phyloP scores from a whole-genome alignment of 2,888 invertebrate species.

The Drosophila ustulata region DNA sequence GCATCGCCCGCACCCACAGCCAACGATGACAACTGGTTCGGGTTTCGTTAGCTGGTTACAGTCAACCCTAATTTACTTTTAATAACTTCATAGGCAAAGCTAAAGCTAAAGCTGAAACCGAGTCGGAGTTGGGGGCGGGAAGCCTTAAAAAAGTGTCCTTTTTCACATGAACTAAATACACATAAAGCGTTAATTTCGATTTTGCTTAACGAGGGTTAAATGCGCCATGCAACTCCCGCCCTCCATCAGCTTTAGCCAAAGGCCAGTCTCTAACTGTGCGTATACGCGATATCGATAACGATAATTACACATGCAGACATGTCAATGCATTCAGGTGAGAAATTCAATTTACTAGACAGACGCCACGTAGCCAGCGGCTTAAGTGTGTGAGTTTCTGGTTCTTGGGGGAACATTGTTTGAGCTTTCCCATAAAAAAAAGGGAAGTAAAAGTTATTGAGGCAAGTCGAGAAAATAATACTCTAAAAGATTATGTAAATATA shows the following conservation, averaged over 20 bases:
- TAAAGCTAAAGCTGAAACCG: background rate
- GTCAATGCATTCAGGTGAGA: conserved; percentile 68
- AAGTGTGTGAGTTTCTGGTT: conserved; percentile 15
- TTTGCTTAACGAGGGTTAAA: conserved; percentile 77
- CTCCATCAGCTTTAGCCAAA: background rate
- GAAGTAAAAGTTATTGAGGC: background rate
- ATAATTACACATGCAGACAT: conserved; percentile 72
- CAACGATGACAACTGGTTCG: conserved; percentile 52
- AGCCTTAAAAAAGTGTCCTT: conserved; percentile 80
- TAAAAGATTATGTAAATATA: background rate
- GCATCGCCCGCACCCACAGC: conserved; percentile 16
- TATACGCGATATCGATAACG: conserved; percentile 75
- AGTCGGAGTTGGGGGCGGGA: conserved; percentile 17
- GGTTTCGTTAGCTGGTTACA: conserved; percentile 70
- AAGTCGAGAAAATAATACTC: background rate
- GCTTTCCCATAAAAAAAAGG: conserved; percentile 4
- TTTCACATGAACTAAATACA: conserved; percentile 67
- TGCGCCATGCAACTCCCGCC: conserved; percentile 27
- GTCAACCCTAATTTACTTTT: conserved; percentile 83
- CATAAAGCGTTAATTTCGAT: conserved; percentile 76
- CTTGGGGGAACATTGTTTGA: conserved; percentile 13
- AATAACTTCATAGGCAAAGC: conserved; percentile 81
- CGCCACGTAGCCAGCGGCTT: conserved; percentile 2
- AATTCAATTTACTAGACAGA: conserved; percentile 66
- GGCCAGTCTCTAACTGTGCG: conserved; percentile 58